Evolutionary conservation across 2,797 vertebrate genomes (phyloP).

Genomic region (Falco peregrinus): DNA sequence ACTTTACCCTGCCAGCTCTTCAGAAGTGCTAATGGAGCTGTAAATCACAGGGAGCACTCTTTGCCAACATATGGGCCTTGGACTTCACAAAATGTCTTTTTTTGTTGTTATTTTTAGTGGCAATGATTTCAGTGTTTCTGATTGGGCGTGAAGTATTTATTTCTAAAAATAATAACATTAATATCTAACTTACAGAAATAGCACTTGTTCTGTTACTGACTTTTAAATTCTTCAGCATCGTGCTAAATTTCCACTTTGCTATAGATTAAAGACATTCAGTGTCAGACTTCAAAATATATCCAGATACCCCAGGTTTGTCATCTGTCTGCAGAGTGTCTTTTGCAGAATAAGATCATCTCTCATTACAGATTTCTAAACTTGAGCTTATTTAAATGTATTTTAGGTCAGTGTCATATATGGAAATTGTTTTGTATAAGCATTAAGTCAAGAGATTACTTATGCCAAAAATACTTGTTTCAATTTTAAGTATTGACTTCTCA

Average conservation of each 20-base stretch:
- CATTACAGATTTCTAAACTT: background rate
- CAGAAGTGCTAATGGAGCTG: background rate
- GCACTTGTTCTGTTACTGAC: background rate
- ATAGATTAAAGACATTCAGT: background rate
- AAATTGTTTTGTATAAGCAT: constrained; percentile 48
- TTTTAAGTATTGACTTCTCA: constrained; percentile 5
- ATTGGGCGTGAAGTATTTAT: background rate
- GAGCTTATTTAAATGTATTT: background rate
- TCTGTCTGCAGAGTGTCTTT: background rate
- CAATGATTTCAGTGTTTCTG: background rate
- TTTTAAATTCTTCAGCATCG: background rate
- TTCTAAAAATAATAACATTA: background rate
- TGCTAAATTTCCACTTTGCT: background rate
- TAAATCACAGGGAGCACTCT: background rate
- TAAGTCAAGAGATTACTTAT: constrained; percentile 21
- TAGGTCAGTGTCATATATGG: background rate
- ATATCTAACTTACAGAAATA: background rate
- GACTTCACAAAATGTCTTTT: background rate
- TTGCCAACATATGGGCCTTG: background rate
- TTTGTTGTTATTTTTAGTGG: background rate
- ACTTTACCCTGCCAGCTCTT: background rate
- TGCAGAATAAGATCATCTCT: background rate
- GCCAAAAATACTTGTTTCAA: constrained; percentile 47
- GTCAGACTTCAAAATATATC: background rate
- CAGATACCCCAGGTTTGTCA: background rate